phyloP scores from a whole-genome alignment of 2,888 invertebrate species.

The Apeira syringaria region DNA sequence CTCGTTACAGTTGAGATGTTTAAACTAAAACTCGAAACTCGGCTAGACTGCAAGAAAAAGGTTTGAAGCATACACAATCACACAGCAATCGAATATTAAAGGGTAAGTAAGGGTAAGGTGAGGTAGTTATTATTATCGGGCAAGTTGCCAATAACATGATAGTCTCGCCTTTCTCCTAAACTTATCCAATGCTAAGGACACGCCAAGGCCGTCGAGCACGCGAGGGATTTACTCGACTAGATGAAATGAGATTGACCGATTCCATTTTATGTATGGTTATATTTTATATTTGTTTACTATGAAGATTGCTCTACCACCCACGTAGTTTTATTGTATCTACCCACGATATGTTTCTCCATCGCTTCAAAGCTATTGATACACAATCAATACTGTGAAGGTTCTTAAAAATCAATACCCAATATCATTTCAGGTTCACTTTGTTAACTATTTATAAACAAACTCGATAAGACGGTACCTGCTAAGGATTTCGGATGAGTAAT shows the following conservation, averaged over 20 bases:
- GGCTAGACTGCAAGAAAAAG: too few species aligned
- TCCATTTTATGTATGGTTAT: background rate
- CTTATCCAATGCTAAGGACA: slow-evolving; percentile 38
- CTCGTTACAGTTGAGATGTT: too few species aligned
- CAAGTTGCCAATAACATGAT: slow-evolving; percentile 49
- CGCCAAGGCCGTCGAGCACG: slow-evolving; percentile 30
- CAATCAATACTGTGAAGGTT: slow-evolving; percentile 9
- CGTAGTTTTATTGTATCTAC: background rate
- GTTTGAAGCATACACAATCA: too few species aligned
- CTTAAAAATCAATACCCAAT: slow-evolving; percentile 9
- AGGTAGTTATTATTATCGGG: slow-evolving; percentile 37
- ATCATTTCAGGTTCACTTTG: background rate
- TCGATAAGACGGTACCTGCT: background rate
- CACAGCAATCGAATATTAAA: slow-evolving; percentile 24
- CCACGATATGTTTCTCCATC: too few species aligned
- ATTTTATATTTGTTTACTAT: background rate
- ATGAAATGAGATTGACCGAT: slow-evolving; percentile 3
- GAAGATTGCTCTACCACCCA: background rate
- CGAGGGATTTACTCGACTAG: slow-evolving; percentile 2
- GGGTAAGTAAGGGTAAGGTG: slow-evolving; percentile 37
- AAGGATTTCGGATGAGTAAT: background rate
- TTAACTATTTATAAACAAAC: background rate
- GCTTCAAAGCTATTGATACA: background rate
- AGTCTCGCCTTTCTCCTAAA: slow-evolving; percentile 38
- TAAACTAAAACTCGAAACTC: too few species aligned